Evolutionary conservation across 1,140 invertebrate genomes (phyloP), one percentile per base, ranked within the genome.

Genomic region (Andrena cerasifolii): DNA sequence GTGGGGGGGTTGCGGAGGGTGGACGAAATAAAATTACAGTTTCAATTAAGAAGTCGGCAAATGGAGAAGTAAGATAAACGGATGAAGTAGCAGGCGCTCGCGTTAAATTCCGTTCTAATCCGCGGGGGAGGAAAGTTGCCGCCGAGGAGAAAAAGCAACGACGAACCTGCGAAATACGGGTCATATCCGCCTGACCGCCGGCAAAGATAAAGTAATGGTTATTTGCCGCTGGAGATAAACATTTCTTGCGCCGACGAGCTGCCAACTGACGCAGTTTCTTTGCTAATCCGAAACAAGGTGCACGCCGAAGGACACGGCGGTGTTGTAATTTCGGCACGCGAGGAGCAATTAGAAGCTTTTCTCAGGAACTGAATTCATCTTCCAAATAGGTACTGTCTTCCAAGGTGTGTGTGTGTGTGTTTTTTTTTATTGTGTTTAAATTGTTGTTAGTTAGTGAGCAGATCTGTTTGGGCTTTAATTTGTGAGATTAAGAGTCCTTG

Each of bases 1-100:
- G 36, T 40, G 36, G 36, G 36, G 36, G 10, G 10, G 33, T 21
- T 24, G n/a, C 26, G n/a, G 24, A 24, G 24, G 24, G 21, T 6
- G 28, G 26, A 24, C 21, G 14, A 36, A 58, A 36, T 62, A 51
- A 62, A 72, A 53, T 61, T 36, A 36, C 65, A 36, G 28, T 62
- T 72, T 72, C 56, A 62, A 72, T 51, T 72, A 62, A 62, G 31
- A 72, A 58, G 45, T 36, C 43, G 45, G 70, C n/a, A 72, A 72
- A 43, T 33, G 70, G 70, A 40, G 24, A 51, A 62, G 28, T 33
- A 47, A 71, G 68, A 71, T 71, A 71, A 71, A 59, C 36, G 53
- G 53, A 71, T 56, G 36, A 45, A 54, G 33, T 54, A 16, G 67
- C 53, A 5, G 24, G n/a, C 28, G n/a, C n/a, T 72, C 68, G 56